Evolutionary conservation across 1,140 invertebrate genomes (phyloP), one percentile per base, ranked within the genome.

Genomic region (Metaphire vulgaris): DNA sequence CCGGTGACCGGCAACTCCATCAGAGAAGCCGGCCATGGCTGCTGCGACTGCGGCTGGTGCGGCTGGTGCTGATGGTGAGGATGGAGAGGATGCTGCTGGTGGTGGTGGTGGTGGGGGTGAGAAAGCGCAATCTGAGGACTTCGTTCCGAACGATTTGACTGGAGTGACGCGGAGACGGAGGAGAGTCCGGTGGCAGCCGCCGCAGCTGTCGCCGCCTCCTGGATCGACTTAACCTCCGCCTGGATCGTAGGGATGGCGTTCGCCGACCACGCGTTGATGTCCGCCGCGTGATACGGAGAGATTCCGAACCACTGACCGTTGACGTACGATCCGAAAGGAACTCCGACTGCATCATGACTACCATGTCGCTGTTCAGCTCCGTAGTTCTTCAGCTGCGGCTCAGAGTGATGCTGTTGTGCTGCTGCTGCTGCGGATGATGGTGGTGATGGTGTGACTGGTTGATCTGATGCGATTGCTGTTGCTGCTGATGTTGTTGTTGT

Each of bases 281-380:
- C 41, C n/a, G n/a, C n/a, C n/a, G n/a, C n/a, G 6, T 34, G 28
- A 34, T 73, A 73, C 1, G 72, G 72, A 26, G 26, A 28, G 16
- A 73, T n/a, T 41, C 72, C 72, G 56, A 73, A 73, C 72, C 72
- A 73, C n/a, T 73, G 72, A 41, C 33, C 33, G n/a, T 41, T 31
- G 28, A 31, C 32, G 69, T 32, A 71, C 16, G 69, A 71, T 16
- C 30, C 33, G 69, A 56, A 56, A 12, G 41, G 41, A 56, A 56
- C 41, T 6, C 41, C 41, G 21, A n/a, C n/a, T n/a, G 21, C 41
- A 6, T 56, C 41, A 56, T 56, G 41, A 56, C 41, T 12, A 21
- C 41, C 41, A 56, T 56, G 41, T 6, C 41, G 41, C 41, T 56
- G 41, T 21, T 56, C n/a, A n/a, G 41, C 41, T 56, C n/a, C n/a